Conservation (phyloP, 2,113 vertebrate genomes). For the Cromileptes altivelis region DNA sequence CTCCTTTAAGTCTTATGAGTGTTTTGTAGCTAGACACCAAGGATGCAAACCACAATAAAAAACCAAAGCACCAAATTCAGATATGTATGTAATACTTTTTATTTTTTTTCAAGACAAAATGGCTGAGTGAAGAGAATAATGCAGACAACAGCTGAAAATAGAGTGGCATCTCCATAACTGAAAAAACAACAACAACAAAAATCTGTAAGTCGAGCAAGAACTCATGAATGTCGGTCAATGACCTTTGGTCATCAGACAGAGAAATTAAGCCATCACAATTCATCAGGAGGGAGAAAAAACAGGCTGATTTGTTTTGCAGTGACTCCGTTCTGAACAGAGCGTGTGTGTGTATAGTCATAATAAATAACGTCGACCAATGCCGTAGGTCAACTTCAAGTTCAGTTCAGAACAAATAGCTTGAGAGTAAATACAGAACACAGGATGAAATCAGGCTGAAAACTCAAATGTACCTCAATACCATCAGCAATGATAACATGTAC, state of each 20-base stretch:
- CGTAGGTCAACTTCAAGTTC: slow-evolving; percentile 94
- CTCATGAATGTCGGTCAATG: slow-evolving; percentile 90
- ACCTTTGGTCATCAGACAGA: slow-evolving; percentile 93
- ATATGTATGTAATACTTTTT: slow-evolving; percentile 82
- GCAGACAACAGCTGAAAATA: slow-evolving; percentile 92
- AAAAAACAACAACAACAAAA: slow-evolving; percentile 72
- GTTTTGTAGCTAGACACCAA: not conserved
- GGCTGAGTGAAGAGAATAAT: slow-evolving; percentile 99
- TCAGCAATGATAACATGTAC: slow-evolving; percentile 90
- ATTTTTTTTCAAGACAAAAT: slow-evolving; percentile 92
- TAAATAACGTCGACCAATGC: slow-evolving; percentile 98
- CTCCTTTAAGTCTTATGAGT: not conserved
- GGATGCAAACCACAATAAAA: not conserved
- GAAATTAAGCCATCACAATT: slow-evolving; percentile 75
- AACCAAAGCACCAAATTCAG: slow-evolving; percentile 56
- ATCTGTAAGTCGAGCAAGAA: slow-evolving; percentile 82
- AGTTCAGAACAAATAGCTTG: slow-evolving; percentile 97
- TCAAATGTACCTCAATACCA: slow-evolving; percentile 92
- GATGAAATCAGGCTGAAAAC: slow-evolving; percentile 94
- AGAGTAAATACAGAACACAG: slow-evolving; percentile 85
- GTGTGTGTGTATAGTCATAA: slow-evolving; percentile 88
- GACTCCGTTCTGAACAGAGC: slow-evolving; percentile 94
- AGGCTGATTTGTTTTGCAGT: slow-evolving; percentile 87
- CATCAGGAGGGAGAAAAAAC: slow-evolving; percentile 87
- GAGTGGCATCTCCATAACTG: slow-evolving; percentile 93